Evolutionary conservation across 2,113 vertebrate genomes (phyloP).

Genomic region (Anolis carolinensis): DNA sequence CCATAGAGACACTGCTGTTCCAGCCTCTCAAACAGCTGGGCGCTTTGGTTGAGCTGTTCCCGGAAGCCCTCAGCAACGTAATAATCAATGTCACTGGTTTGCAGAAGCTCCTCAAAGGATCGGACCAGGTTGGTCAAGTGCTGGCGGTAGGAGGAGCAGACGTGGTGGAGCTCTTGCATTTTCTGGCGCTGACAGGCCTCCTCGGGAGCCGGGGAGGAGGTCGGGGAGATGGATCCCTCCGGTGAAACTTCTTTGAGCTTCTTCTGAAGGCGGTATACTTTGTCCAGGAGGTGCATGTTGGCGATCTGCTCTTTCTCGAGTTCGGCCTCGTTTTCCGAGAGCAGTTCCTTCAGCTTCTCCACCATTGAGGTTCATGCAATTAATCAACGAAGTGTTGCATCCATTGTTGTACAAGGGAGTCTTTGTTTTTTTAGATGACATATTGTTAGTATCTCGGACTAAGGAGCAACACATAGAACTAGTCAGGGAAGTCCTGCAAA

Average conservation of each 20-base stretch:
- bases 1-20: slow-evolving; percentile 82
- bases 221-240: slow-evolving; percentile 84
- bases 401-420: too few relatives aligned
- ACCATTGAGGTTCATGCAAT: too few relatives aligned
- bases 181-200: slow-evolving; percentile 87
- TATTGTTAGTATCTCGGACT: too few relatives aligned
- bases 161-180: slow-evolving; percentile 82
- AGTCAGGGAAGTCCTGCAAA: too few relatives aligned
- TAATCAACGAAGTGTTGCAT: too few relatives aligned
- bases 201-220: slow-evolving; percentile 87
- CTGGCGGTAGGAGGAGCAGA: slow-evolving; percentile 80
- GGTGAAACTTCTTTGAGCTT: slow-evolving; percentile 78
- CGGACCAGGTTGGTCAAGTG: slow-evolving; percentile 81
- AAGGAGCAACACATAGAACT: too few relatives aligned
- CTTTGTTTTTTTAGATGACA: too few relatives aligned
- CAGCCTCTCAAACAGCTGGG: slow-evolving; percentile 78
- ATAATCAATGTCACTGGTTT: slow-evolving; percentile 81
- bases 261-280: slow-evolving; percentile 70
- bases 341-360: slow-evolving; percentile 65
- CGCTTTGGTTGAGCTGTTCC: slow-evolving; percentile 85
- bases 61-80: slow-evolving; percentile 80
- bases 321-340: slow-evolving; percentile 63
- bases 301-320: slow-evolving; percentile 72
- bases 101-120: slow-evolving; percentile 87
- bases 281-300: slow-evolving; percentile 73